Percentiles rank a stretch among this genome's conserved stretches.
Conservation (phyloP, 2,888 invertebrate genomes). For the Sympetrum striolatum region DNA sequence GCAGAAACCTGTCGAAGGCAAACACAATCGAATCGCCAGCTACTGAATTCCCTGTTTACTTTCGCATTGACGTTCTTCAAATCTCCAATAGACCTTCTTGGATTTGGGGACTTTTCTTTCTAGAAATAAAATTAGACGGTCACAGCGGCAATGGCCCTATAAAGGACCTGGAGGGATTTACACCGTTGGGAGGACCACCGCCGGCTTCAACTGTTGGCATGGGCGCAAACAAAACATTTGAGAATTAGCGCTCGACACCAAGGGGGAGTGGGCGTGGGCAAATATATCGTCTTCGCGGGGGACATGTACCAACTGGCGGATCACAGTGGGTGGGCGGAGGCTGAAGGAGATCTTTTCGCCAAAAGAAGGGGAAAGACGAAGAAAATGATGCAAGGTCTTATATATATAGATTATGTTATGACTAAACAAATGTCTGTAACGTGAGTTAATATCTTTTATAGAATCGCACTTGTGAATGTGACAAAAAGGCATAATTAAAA, state of each 20-base stretch:
- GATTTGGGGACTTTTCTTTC: not conserved
- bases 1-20: too few species aligned
- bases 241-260: not conserved
- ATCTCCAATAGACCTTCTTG: not conserved
- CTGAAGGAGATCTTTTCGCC: not conserved
- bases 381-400: too few species aligned
- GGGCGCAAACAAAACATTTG: conserved; percentile 14
- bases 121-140: not conserved
- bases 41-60: too few species aligned
- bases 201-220: not conserved
- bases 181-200: not conserved
- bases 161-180: not conserved
- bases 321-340: not conserved
- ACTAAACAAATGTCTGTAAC: too few species aligned
- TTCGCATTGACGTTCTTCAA: not conserved
- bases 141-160: not conserved
- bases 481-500: too few species aligned
- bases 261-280: not conserved
- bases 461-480: too few species aligned
- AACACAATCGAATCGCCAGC: too few species aligned
- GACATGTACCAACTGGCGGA: not conserved
- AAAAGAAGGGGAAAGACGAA: not conserved
- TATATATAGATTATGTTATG: too few species aligned
- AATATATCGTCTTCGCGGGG: not conserved
- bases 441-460: too few species aligned